Evolutionary conservation across 1,140 invertebrate genomes (phyloP).

Genomic region (Meloidogyne floridensis): DNA sequence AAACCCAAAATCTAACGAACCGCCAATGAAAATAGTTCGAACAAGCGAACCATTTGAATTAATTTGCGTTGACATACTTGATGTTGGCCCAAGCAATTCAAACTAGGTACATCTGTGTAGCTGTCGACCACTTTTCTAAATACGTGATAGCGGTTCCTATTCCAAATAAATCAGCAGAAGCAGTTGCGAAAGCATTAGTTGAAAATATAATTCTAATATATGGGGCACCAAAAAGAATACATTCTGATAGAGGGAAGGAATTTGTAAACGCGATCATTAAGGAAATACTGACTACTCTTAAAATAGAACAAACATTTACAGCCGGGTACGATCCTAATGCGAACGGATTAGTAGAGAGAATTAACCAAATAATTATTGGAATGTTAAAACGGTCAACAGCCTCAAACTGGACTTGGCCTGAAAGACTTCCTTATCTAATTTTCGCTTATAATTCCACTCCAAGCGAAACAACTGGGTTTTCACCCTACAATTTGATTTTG

Average conservation of each 20-base stretch:
- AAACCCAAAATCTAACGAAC: conserved; percentile 21
- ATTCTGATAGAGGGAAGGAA: conserved; percentile 22
- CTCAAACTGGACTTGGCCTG: conserved; percentile 7
- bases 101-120: neutral
- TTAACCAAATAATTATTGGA: conserved; percentile 13
- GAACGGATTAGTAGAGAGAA: neutral
- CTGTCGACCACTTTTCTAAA: conserved; percentile 12
- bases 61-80: conserved; percentile 9
- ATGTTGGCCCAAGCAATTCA: neutral
- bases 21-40: neutral
- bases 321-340: conserved; percentile 10
- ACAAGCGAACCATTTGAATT: neutral
- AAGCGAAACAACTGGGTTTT: conserved; percentile 6
- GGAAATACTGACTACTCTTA: neutral
- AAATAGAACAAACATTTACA: neutral
- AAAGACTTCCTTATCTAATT: neutral
- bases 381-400: conserved; percentile 16
- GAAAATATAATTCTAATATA: conserved; percentile 16
- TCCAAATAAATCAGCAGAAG: conserved; percentile 15
- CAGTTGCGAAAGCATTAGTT: neutral
- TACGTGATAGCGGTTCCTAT: neutral
- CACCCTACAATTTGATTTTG: conserved; percentile 5
- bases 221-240: neutral
- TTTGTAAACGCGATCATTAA: neutral
- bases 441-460: conserved; percentile 21